A percentile compares a stretch with the other conserved stretches of the same genome.
phyloP scores from a whole-genome alignment of 1,140 invertebrate species.

The Ceratoteleas bidentatus region DNA sequence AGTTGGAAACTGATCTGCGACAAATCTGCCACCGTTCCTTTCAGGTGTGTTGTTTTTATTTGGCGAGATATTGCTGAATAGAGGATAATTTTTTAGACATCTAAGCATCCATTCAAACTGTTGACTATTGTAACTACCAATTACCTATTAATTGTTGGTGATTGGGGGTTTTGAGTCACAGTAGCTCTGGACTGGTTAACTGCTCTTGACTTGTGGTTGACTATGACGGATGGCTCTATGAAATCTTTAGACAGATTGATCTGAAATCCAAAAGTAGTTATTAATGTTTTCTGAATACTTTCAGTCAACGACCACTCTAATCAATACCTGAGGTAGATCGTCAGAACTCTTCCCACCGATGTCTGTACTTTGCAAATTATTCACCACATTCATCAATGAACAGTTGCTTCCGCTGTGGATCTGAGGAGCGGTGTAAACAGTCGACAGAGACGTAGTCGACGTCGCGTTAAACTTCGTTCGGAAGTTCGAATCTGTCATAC shows the following conservation, averaged over 20 bases:
- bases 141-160: constrained; percentile 30
- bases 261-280: constrained; percentile 13
- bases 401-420: background rate
- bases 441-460: constrained; percentile 21
- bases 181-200: constrained; percentile 10
- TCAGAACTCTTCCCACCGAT: background rate
- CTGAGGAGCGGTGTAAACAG: constrained; percentile 10
- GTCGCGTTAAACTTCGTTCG: constrained; percentile 9
- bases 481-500: constrained; percentile 8
- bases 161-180: constrained; percentile 22
- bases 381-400: background rate
- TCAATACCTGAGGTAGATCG: background rate
- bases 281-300: background rate
- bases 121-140: background rate
- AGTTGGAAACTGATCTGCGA: constrained; percentile 75
- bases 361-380: constrained; percentile 8
- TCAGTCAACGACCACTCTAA: background rate
- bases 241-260: constrained; percentile 2
- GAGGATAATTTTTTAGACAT: background rate
- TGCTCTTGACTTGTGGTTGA: constrained; percentile 23
- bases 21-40: constrained; percentile 1
- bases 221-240: constrained; percentile 2
- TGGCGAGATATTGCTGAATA: constrained; percentile 14
- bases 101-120: background rate
- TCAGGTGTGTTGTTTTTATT: constrained; percentile 12